Evolutionary conservation across 2,888 invertebrate genomes (phyloP).

Genomic region (Anaspis maculata): DNA sequence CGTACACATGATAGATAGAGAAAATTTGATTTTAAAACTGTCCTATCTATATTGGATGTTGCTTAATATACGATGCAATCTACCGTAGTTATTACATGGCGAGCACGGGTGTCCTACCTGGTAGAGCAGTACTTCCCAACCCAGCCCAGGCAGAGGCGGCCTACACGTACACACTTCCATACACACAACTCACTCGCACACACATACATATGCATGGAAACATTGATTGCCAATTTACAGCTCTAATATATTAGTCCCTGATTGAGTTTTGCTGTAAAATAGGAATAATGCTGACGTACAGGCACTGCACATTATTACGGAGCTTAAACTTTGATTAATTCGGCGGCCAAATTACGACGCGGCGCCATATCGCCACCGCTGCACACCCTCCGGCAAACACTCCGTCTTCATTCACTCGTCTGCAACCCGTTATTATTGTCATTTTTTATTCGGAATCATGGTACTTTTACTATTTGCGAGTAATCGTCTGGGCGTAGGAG

Average conservation of each 20-base stretch:
- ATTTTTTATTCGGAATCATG: too few relatives aligned
- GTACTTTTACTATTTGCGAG: too few relatives aligned
- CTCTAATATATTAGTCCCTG: conserved; percentile 47
- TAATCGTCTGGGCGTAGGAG: too few relatives aligned
- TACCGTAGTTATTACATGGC: conserved; percentile 42
- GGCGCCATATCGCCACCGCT: conserved; percentile 29
- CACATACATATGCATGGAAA: conserved; percentile 45
- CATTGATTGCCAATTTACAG: conserved; percentile 48
- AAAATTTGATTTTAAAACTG: conserved; percentile 46
- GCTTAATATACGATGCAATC: conserved; percentile 45
- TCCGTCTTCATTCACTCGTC: conserved; percentile 27
- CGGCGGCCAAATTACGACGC: conserved; percentile 35
- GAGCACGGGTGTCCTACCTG: conserved; percentile 19
- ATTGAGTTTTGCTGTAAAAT: conserved; percentile 47
- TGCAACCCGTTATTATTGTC: too few relatives aligned
- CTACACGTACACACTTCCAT: conserved; percentile 12
- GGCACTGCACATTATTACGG: conserved; percentile 42
- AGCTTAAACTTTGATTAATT: conserved; percentile 46
- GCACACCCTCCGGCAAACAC: conserved; percentile 20
- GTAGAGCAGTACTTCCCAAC: too few relatives aligned
- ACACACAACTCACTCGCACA: conserved; percentile 6
- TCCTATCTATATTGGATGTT: conserved; percentile 43
- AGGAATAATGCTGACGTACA: conserved; percentile 45
- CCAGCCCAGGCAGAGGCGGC: too few relatives aligned
- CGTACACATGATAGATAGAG: conserved; percentile 42